Base-by-base conservation (phyloP, 2,113 vertebrate genomes). In the Pithys albifrons region DNA sequence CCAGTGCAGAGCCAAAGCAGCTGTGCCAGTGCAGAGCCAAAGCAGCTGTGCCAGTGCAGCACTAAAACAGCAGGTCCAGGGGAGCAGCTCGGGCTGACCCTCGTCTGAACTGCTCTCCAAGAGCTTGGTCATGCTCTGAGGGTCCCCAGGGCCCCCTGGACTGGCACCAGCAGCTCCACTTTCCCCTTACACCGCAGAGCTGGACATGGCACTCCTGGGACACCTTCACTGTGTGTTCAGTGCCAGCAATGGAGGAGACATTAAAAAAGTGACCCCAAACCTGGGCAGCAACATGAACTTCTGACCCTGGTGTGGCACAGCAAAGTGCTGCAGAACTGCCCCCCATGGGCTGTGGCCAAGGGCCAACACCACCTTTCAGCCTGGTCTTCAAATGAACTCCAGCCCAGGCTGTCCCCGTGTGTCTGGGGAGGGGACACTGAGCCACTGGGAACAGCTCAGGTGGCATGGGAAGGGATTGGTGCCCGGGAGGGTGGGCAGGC, bases 221-320 rank as follows among this genome's bases (percentile, higher is more conserved):
- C 29, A 33, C 7, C 14, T 66, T 45, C 29, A 43, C 20, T 19
- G 45, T 0, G 0, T 41, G 8, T 14, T 35, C 65, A 4, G n/a
- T 8, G 52, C 22, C 12, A 37, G 57, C 27, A 41, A 27, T 6
- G 12, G 33, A 9, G 5, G 55, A 57, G 57, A 22, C 55, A 9
- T 48, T 22, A 28, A 43, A n/a, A n/a, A 25, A 35, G 23, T 16
- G 31, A 25, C 13, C 64, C 43, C 49, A 10, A 35, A 75, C 28
- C 13, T 19, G 19, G 29, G 39, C 33, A 69, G n/a, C 19, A n/a
- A 10, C 0, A 2, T 80, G 41, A 43, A 43, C 41, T 43, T 43
- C 41, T 43, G 41, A 14, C 41, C 41, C 41, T 43, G 41, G 41
- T 13, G 52, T 3, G 25, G 79, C 59, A 14, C 35, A 3, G 25